Evolutionary conservation across 2,113 vertebrate genomes (phyloP).

Genomic region (Polypterus senegalus): DNA sequence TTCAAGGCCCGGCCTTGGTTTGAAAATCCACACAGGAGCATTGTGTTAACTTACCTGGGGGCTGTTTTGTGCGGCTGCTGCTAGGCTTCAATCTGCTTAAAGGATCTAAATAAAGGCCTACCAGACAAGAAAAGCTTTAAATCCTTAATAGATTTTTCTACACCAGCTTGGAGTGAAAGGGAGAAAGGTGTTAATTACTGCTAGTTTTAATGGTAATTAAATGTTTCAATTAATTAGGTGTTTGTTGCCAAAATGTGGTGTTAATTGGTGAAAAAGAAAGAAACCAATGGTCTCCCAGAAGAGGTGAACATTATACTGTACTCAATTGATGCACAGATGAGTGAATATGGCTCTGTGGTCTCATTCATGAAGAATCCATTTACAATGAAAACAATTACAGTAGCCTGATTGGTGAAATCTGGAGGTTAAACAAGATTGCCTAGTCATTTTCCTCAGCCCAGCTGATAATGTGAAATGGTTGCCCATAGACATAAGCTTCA

Average conservation of each 20-base stretch:
- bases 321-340: conserved; percentile 24
- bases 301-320: conserved; percentile 8
- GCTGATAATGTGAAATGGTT: too few species aligned
- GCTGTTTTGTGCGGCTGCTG: conserved; percentile 44
- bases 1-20: conserved; percentile 64
- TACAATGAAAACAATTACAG: conserved; percentile 4
- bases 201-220: conserved; percentile 77
- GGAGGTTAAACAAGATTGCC: neutral
- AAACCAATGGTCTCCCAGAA: conserved; percentile 24
- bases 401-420: neutral
- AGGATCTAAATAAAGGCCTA: conserved; percentile 31
- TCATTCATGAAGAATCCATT: conserved; percentile 14
- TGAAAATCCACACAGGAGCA: conserved; percentile 75
- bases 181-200: conserved; percentile 78
- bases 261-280: conserved; percentile 51
- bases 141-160: conserved; percentile 57
- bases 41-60: conserved; percentile 59
- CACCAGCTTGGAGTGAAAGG: conserved; percentile 36
- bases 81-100: conserved; percentile 52
- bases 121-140: conserved; percentile 42
- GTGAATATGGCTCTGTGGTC: neutral
- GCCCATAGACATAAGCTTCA: too few species aligned
- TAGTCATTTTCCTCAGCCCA: too few species aligned
- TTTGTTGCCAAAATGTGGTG: conserved; percentile 57
- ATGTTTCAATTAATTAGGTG: conserved; percentile 64